These are phyloP conservation scores for Colletes collaris DNA, from an alignment of 2,888 invertebrate species.

Conservation along the genomic window DNA sequence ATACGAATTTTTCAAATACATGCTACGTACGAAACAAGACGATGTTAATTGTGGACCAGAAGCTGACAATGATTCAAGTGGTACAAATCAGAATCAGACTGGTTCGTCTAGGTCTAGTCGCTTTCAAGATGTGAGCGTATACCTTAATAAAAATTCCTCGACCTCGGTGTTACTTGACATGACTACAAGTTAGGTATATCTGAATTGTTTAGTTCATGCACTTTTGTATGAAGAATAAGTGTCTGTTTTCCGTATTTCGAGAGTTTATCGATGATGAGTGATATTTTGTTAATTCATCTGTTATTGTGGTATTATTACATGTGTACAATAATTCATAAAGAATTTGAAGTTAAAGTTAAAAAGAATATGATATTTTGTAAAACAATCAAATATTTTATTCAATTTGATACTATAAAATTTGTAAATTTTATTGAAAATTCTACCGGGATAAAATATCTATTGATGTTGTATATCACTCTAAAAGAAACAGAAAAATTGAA, in stretches of 20 bases:
- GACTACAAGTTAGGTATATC: conserved; percentile 76
- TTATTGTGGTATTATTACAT: conserved; percentile 71
- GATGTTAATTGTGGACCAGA: conserved; percentile 61
- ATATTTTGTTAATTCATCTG: conserved; percentile 76
- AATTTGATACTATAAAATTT: conserved; percentile 6
- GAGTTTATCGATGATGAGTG: conserved; percentile 76
- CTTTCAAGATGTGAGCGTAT: conserved; percentile 77
- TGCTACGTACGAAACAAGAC: conserved; percentile 71
- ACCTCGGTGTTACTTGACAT: conserved; percentile 79
- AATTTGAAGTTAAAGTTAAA: conserved; percentile 46
- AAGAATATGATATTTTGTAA: not conserved
- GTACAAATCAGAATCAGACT: conserved; percentile 58
- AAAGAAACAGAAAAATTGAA: conserved; percentile 23
- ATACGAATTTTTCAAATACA: conserved; percentile 80
- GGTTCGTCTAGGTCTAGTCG: conserved; percentile 67
- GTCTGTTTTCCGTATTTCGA: conserved; percentile 75
- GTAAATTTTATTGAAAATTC: conserved; percentile 1
- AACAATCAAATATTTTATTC: not conserved
- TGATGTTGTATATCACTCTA: conserved; percentile 7
- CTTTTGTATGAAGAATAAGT: conserved; percentile 47
- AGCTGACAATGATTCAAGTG: conserved; percentile 56
- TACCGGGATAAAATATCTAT: conserved; percentile 6
- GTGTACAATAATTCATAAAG: conserved; percentile 53
- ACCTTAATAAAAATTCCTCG: conserved; percentile 73
- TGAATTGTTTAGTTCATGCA: conserved; percentile 45